phyloP scores from a whole-genome alignment of 2,797 vertebrate genomes.

The Taenioides sp. region DNA sequence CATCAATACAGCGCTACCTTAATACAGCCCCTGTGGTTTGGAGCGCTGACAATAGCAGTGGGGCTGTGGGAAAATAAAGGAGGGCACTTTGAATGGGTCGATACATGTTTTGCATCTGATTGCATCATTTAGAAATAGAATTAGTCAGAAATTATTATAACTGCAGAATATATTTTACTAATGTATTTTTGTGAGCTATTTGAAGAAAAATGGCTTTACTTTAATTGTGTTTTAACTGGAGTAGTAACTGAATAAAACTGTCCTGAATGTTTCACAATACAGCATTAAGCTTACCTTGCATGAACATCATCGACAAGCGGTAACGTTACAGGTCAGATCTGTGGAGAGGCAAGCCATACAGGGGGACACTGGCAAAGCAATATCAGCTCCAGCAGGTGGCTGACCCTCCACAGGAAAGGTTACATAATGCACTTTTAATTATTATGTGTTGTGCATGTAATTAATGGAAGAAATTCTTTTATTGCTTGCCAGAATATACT shows the following conservation, averaged over 20 bases:
- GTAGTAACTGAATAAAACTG: too few relatives aligned
- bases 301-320: too few relatives aligned
- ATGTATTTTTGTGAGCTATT: too few relatives aligned
- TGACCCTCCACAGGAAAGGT: background rate
- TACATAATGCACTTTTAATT: background rate
- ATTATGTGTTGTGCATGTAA: too few relatives aligned
- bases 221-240: too few relatives aligned
- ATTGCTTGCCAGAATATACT: background rate
- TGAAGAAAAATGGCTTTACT: too few relatives aligned
- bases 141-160: background rate
- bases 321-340: too few relatives aligned
- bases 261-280: too few relatives aligned
- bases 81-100: constrained; percentile 33
- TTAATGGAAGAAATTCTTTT: background rate
- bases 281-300: too few relatives aligned
- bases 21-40: constrained; percentile 50
- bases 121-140: constrained; percentile 23
- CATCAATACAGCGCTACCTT: constrained; percentile 66
- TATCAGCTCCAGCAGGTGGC: too few relatives aligned
- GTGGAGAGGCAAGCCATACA: too few relatives aligned
- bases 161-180: background rate
- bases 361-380: too few relatives aligned
- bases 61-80: constrained; percentile 15
- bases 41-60: constrained; percentile 43
- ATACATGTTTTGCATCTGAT: constrained; percentile 22